Percentiles rank a stretch among this genome's conserved stretches.
Evolutionary conservation across 2,113 vertebrate genomes (phyloP).

Genomic region (Plestiodon gilberti): DNA sequence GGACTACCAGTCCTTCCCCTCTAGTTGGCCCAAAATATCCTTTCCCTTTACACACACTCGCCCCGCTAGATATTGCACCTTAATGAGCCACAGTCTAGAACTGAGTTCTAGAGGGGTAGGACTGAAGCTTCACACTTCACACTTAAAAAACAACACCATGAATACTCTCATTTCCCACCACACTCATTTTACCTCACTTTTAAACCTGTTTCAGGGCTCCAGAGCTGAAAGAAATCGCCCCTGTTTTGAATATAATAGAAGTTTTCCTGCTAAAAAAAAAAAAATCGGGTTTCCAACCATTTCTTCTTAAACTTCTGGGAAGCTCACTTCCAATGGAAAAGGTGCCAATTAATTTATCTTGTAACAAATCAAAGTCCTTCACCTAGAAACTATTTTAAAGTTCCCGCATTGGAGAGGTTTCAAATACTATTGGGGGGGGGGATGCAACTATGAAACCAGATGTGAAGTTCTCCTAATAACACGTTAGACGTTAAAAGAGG

Average conservation of each 20-base stretch:
- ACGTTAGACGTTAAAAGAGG: not conserved
- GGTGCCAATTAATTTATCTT: constrained; percentile 32
- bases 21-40: not conserved
- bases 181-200: not conserved
- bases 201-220: not conserved
- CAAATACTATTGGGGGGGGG: not conserved
- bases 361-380: constrained; percentile 13
- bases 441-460: not conserved
- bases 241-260: not conserved
- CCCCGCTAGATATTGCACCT: not conserved
- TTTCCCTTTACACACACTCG: not conserved
- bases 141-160: not conserved
- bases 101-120: not conserved
- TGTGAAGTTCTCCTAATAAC: not conserved
- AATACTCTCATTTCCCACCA: not conserved
- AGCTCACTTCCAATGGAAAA: constrained; percentile 39
- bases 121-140: not conserved
- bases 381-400: constrained; percentile 36
- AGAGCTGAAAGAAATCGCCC: not conserved
- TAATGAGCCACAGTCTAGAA: not conserved
- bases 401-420: not conserved
- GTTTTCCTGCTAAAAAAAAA: not conserved
- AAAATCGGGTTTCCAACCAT: constrained; percentile 8
- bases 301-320: not conserved
- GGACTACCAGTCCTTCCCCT: not conserved